Percentiles rank a stretch among this genome's conserved stretches.
phyloP scores from a whole-genome alignment of 1,140 invertebrate species.

The Drosophila suzukii region DNA sequence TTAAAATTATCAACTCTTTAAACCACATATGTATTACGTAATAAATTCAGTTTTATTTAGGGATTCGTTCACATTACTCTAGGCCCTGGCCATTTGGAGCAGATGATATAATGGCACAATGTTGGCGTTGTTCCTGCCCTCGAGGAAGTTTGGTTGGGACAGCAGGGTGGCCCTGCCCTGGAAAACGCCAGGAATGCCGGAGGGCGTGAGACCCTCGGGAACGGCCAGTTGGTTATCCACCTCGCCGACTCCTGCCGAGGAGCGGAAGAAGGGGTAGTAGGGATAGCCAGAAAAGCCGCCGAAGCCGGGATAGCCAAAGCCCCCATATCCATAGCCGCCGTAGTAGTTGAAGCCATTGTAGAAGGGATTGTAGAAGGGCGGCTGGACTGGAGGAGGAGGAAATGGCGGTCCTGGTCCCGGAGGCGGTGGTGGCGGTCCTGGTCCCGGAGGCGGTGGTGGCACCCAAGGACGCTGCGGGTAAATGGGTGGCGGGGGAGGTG shows the following conservation, averaged over 20 bases:
- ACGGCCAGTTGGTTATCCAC: conserved; percentile 21
- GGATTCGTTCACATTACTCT: background rate
- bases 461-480: conserved; percentile 41
- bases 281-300: conserved; percentile 29
- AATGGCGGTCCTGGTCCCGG: conserved; percentile 38
- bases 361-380: conserved; percentile 47
- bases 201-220: background rate
- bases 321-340: conserved; percentile 19
- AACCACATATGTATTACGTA: background rate
- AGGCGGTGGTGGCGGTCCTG: conserved; percentile 29
- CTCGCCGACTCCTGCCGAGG: conserved; percentile 34
- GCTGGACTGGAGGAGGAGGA: conserved; percentile 25
- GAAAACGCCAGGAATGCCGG: conserved; percentile 50
- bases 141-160: conserved; percentile 33
- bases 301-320: conserved; percentile 34
- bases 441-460: conserved; percentile 40
- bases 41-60: conserved; percentile 19
- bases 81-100: conserved; percentile 56
- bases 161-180: conserved; percentile 48
- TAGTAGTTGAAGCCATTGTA: conserved; percentile 29
- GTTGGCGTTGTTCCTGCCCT: conserved; percentile 46
- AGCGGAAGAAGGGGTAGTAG: conserved; percentile 54
- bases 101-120: conserved; percentile 67
- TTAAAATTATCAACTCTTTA: background rate
- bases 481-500: conserved; percentile 10